Base-by-base conservation (phyloP, 2,797 vertebrate species). In the Sebastes ruberrimus region DNA sequence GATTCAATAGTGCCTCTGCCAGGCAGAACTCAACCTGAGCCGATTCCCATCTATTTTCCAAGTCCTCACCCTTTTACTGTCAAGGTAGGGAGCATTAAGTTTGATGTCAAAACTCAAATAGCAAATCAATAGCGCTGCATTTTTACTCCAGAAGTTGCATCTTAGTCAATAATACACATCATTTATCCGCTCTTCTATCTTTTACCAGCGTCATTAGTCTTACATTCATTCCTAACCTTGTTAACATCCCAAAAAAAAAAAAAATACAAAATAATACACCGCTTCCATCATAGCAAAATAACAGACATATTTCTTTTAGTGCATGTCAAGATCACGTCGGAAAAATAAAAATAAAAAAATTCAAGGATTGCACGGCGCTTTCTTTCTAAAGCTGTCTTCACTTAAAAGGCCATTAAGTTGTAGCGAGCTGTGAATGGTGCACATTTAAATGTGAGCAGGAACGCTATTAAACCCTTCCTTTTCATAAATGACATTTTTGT, bases 401-500 rank as follows among this genome's bases (percentile, higher is more conserved):
- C 80, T 93, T 89, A 89, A 89, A 93, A 93, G 78, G 85, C 85
- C 92, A 92, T 92, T 91, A 88, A 81, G 82, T 71, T 86, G 84
- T 75, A 78, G 66, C 71, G 14, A 84, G 76, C 75, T 63, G 74
- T 89, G 88, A 86, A 85, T 78, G 72, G 84, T 81, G 67, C 64
- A 56, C 59, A 86, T 89, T 88, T 81, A 80, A 90, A 91, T 87
- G 86, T 77, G 84, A 83, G 76, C 72, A 77, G 88, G 75, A 81
- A 74, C 10, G 33, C 92, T 86, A 89, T 93, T 89, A 91, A 93
- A 93, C 56, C 35, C 78, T 83, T 84, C 59, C 86, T 89, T 92
- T 86, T 88, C 84, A 89, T 46, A 89, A 92, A 82, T 92, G 86
- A 86, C 92, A 91, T 88, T 91, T 90, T 87, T 92, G 87, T 90